Conservation (phyloP, 2,888 invertebrate species). For the Aphidoletes aphidimyza region DNA sequence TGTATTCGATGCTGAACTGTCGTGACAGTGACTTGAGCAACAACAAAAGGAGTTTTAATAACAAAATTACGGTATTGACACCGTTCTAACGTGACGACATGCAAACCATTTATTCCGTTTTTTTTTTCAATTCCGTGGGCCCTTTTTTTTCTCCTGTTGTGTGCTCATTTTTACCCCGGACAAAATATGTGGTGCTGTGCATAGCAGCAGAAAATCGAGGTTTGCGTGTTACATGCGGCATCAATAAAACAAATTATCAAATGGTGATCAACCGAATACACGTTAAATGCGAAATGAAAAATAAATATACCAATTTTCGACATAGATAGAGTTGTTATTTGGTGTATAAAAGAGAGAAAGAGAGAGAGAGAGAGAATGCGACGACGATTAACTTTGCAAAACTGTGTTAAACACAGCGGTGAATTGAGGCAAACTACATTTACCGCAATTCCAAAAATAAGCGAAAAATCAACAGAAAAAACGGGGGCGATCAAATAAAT, state of each 20-base stretch:
- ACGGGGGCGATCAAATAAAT: background rate
- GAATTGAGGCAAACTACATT: constrained; percentile 31
- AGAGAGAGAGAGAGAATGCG: too few relatives aligned
- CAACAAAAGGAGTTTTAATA: constrained; percentile 10
- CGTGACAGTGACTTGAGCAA: constrained; percentile 48
- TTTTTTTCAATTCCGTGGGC: background rate
- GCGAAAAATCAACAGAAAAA: background rate
- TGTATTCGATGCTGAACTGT: background rate
- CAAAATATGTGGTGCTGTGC: constrained; percentile 27
- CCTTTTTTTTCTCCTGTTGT: background rate
- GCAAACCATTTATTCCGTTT: constrained; percentile 53
- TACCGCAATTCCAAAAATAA: constrained; percentile 1
- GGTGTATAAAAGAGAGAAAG: too few relatives aligned
- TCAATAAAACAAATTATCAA: constrained; percentile 53
- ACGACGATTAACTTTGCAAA: background rate
- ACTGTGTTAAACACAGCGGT: background rate
- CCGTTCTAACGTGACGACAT: constrained; percentile 56
- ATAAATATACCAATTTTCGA: constrained; percentile 23
- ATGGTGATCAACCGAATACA: background rate
- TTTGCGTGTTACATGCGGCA: constrained; percentile 41
- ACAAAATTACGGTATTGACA: constrained; percentile 56
- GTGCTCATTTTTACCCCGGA: constrained; percentile 1
- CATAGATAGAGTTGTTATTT: too few relatives aligned
- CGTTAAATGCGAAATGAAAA: constrained; percentile 33
- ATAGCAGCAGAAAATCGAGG: background rate